Base-by-base conservation (phyloP, 2,113 vertebrate genomes). In the Neogale vison region DNA sequence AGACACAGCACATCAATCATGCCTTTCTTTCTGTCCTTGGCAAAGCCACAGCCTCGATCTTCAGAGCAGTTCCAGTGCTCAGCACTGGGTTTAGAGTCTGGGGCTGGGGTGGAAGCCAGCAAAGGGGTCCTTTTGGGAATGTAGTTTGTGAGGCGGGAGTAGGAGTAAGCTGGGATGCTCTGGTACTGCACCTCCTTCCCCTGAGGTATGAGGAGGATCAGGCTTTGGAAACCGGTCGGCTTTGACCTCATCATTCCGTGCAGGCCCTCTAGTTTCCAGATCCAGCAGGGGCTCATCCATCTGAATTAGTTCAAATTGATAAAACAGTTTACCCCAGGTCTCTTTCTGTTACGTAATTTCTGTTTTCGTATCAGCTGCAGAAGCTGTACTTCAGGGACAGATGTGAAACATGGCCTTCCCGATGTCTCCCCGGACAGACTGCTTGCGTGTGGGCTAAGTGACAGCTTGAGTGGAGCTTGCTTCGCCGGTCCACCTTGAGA, bases 351-450 rank as follows among this genome's bases (percentile, higher is more conserved):
- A 6, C 3, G 0, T 69, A 55, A 76, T 20, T 57, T 92, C 72
- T 85, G 36, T 77, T 81, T 88, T 34, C 26, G 45, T 36, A 31
- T 63, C 59, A 87, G 23, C 55, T 71, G 80, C 61, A 55, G 55
- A 93, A 82, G 34, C 65, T 42, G 52, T 14, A 10, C n/a, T 92
- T 42, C 85, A 92, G 52, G 93, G 92, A 67, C 57, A 91, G 72
- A 50, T 17, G 31, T 39, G 71, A 71, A 45, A 42, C 57, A 4
- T 29, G 0, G 0, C 24, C 6, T 24, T 50, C 34, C 59, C 7
- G 6, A 34, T 34, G 17, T 79, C 52, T 42, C 31, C 1, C 26
- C 17, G 61, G 34, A 42, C n/a, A 57, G 90, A n/a, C 2, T 0
- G 55, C 13, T 20, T 11, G 0, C 0, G 7, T 69, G 3, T 13